These are phyloP conservation scores for Scleropages formosus DNA, from an alignment of 2,797 vertebrate species.

Conservation along the genomic window DNA sequence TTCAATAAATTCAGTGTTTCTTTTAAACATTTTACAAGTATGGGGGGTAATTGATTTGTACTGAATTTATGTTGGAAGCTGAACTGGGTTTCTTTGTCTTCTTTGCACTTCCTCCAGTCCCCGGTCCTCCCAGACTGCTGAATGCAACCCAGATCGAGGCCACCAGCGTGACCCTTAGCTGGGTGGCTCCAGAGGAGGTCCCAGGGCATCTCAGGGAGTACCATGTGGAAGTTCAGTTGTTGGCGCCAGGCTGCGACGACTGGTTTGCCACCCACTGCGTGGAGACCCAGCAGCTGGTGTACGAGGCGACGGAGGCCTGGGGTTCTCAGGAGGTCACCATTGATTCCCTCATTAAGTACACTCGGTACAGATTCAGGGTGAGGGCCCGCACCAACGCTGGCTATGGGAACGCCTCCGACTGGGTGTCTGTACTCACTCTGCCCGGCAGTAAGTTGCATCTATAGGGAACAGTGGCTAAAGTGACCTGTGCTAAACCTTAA, in stretches of 20 bases:
- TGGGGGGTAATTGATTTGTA: too few relatives aligned
- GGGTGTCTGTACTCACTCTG: constrained; percentile 79
- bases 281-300: constrained; percentile 65
- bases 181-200: constrained; percentile 75
- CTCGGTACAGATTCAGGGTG: constrained; percentile 85
- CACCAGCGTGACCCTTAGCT: constrained; percentile 80
- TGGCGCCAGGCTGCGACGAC: constrained; percentile 66
- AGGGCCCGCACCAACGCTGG: constrained; percentile 86
- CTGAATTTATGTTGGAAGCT: too few relatives aligned
- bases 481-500: too few relatives aligned
- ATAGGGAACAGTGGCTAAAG: too few relatives aligned
- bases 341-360: constrained; percentile 79
- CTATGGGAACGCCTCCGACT: constrained; percentile 76
- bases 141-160: constrained; percentile 71
- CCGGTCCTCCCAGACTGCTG: constrained; percentile 77
- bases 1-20: too few relatives aligned
- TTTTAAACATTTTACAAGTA: too few relatives aligned
- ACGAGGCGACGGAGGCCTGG: constrained; percentile 59
- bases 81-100: background rate
- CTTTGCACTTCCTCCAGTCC: constrained; percentile 65
- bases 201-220: constrained; percentile 85
- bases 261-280: constrained; percentile 68
- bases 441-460: constrained; percentile 79
- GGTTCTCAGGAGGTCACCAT: constrained; percentile 66
- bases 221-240: constrained; percentile 75